Evolutionary conservation across 2,797 vertebrate species (phyloP), one percentile per base, ranked within the genome.

Genomic region (Kryptopterus vitreolus): DNA sequence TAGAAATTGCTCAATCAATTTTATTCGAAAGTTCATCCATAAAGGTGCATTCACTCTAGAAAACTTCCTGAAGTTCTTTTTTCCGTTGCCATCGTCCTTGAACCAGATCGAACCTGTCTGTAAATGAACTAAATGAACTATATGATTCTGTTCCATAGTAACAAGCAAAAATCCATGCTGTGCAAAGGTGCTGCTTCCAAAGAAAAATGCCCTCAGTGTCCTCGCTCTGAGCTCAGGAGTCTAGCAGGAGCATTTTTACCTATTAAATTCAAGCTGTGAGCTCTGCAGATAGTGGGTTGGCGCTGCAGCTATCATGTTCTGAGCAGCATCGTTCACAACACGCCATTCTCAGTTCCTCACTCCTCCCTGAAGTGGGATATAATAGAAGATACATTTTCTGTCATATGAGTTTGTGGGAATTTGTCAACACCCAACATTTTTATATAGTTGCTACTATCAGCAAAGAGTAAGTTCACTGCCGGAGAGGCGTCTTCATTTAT

Each of bases 401-500:
- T 16, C 4, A 9, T 70, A 31, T 18, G n/a, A 46, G 8, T 4
- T 31, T 31, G 16, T 11, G 16, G 46, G 68, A 70, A 68, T 68
- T 68, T 46, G 43, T 68, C 65, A 46, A 12, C 68, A 10, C 68
- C n/a, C 8, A 52, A 52, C 46, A 70, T 46, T 16, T 50, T 70
- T 50, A 70, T 48, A 69, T 69, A 29, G 66, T 69, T 48, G 66
- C 66, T 26, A 15, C 43, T 24, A 69, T 69, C 43, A 50, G 29
- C 24, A 20, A 69, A 29, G 26, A 50, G 24, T 24, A 70, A 70
- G 68, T 46, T 18, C 68, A 50, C 16, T 29, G 66, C 8, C 0
- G 68, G 68, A 31, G 50, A 20, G 26, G 15, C 0, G 16, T 31
- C 18, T 50, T 29, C 31, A 70, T 52, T 70, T 52, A 70, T 52